Conservation (phyloP, 2,888 invertebrate species). For the Nezara viridula region DNA sequence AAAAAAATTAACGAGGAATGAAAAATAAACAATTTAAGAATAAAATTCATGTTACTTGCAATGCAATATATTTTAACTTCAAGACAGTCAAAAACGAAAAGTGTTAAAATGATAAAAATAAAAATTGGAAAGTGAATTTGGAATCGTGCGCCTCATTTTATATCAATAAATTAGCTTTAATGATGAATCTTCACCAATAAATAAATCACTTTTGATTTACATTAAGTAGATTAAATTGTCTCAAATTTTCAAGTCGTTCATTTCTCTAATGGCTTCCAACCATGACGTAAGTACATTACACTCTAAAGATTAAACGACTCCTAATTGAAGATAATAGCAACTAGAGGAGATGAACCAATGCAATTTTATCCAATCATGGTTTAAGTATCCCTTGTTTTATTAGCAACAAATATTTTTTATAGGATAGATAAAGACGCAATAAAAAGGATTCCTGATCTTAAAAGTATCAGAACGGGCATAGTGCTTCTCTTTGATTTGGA, state of each 20-base stretch:
- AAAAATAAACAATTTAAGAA: no score
- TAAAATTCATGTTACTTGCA: no score
- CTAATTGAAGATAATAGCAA: neutral
- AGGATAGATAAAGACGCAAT: neutral
- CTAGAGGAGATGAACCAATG: neutral
- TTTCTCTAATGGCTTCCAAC: neutral
- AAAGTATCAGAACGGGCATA: no score
- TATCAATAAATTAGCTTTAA: neutral
- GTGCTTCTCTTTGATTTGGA: no score
- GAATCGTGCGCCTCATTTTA: neutral
- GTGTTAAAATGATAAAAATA: no score
- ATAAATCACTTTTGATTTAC: neutral
- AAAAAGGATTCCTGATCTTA: neutral
- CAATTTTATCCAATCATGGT: neutral
- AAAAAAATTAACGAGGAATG: no score
- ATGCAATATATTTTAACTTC: no score
- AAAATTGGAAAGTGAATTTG: no score
- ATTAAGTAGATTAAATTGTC: neutral
- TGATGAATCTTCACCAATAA: neutral
- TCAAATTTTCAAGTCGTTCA: slow-evolving; percentile 2
- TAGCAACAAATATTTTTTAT: neutral
- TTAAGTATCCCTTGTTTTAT: neutral
- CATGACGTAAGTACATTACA: neutral
- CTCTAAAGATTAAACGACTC: slow-evolving; percentile 23
- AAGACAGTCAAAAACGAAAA: no score